Evolutionary conservation across 2,888 invertebrate species (phyloP), one percentile per base, ranked within the genome.

Genomic region (Lissonota sp.): DNA sequence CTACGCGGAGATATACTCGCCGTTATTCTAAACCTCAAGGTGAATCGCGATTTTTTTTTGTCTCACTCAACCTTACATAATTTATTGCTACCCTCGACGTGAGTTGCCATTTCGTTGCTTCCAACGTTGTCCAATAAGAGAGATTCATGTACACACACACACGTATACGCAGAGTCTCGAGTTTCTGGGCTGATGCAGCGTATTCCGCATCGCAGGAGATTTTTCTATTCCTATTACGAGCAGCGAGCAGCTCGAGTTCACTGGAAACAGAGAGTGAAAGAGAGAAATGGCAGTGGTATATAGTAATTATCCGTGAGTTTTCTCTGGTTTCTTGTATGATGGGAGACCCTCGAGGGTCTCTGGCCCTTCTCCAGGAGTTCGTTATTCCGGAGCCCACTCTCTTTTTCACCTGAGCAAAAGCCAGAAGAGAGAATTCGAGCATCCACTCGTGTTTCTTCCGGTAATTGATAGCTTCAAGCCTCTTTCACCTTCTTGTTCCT

Each of bases 301-400:
- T 5, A 26, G 74, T 79, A 79, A 82, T 72, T 82, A 75, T 75
- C 64, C 79, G 67, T 58, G 62, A 51, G 51, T 73, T 77, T 64
- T 42, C 44, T 82, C 72, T 58, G 70, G 67, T 75, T 82, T 79
- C 79, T 71, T 79, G 63, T 63, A 69, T 49, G 79, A 74, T 51
- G 40, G 40, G 53, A 72, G 46, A 67, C 44, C 26, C 80, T 72
- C 67, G 42, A 73, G 73, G 42, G 75, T 63, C 78, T 80, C 80
- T 83, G 83, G 81, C 82, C 60, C 74, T 57, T 80, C 76, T 84
- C 84, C 85, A 84, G 74, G 63, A 46, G 82, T 72, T 80, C 82
- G 83, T 86, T 84, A 84, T 79, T 75, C 62, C 72, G 46, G 39
- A 55, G 71, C 42, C 67, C 62, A 60, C 55, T 64, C 55, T 80